phyloP scores from a whole-genome alignment of 2,797 vertebrate genomes.

The Muraenolepis orangiensis region DNA sequence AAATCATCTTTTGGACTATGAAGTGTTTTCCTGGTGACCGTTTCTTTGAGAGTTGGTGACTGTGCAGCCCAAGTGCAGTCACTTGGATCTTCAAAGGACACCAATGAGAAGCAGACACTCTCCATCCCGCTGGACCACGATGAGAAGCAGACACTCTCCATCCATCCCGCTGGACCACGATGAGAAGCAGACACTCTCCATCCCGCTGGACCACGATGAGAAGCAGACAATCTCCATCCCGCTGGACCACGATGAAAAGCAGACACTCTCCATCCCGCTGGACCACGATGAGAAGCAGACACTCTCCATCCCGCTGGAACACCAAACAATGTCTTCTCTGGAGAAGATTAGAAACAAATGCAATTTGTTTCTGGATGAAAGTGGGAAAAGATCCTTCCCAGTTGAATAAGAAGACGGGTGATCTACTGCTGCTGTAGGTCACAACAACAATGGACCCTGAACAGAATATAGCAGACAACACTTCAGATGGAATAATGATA shows the following conservation, averaged over 20 bases:
- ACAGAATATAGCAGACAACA: no score
- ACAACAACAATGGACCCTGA: neutral
- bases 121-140: slow-evolving; percentile 47
- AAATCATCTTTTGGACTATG: no score
- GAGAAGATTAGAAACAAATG: slow-evolving; percentile 65
- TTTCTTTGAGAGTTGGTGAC: neutral
- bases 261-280: slow-evolving; percentile 41
- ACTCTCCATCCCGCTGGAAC: slow-evolving; percentile 43
- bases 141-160: no score
- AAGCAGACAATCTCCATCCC: slow-evolving; percentile 44
- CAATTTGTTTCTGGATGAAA: no score
- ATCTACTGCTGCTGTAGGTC: slow-evolving; percentile 31
- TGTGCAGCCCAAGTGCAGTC: slow-evolving; percentile 26
- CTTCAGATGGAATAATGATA: no score
- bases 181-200: slow-evolving; percentile 37
- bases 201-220: slow-evolving; percentile 45
- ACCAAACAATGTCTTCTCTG: slow-evolving; percentile 49
- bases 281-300: slow-evolving; percentile 53
- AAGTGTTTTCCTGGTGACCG: no score
- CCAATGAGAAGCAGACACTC: slow-evolving; percentile 53
- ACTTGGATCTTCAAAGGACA: slow-evolving; percentile 45
- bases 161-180: slow-evolving; percentile 47
- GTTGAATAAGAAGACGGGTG: slow-evolving; percentile 19
- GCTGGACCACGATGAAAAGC: slow-evolving; percentile 37
- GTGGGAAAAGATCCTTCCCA: slow-evolving; percentile 54